Base-by-base conservation (phyloP, 2,113 vertebrate genomes). In the Callionymus lyra region DNA sequence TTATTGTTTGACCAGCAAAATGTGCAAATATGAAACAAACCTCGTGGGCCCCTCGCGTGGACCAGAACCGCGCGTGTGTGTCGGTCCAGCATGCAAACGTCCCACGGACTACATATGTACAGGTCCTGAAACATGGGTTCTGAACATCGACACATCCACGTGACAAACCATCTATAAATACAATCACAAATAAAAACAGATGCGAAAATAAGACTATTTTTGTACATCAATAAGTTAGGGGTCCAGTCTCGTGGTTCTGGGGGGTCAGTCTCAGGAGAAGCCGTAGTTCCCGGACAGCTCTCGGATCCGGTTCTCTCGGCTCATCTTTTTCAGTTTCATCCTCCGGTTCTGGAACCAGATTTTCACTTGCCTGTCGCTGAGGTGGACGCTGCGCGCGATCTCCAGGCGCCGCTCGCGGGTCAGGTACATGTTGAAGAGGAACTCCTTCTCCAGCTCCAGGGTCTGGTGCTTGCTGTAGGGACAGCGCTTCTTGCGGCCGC, bases 281-380 rank as follows among this genome's bases (percentile, higher is more conserved):
- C 88, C 91, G 84, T 93, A 98, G 83, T 90, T 94, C 81, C 86
- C 86, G 82, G 95, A 95, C 69, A 98, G 89, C 86, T 98, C 94
- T 58, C 95, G 91, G 78, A 97, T 96, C 68, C 95, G 85, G 62
- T 92, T 98, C 70, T 99, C 95, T 66, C 95, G 85, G 85, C 94
- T 99, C 94, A 98, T 98, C 86, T 99, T 99, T 92, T 99, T 99
- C 83, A 99, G 90, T 90, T 99, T 99, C 95, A 99, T 99, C 72
- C 93, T 91, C 77, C 94, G 90, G 82, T 99, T 99, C 82, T 99
- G 95, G 88, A 98, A 99, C 95, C 95, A 99, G 84, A 99, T 99
- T 86, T 99, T 99, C 59, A 99, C 95, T 87, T 99, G 95, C 91
- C 95, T 93, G 90, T 99, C 95, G 73, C 91, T 94, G 82, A 99